These are phyloP conservation scores for Metacarcinus magister DNA, from an alignment of 2,888 invertebrate species.

Conservation along the genomic window DNA sequence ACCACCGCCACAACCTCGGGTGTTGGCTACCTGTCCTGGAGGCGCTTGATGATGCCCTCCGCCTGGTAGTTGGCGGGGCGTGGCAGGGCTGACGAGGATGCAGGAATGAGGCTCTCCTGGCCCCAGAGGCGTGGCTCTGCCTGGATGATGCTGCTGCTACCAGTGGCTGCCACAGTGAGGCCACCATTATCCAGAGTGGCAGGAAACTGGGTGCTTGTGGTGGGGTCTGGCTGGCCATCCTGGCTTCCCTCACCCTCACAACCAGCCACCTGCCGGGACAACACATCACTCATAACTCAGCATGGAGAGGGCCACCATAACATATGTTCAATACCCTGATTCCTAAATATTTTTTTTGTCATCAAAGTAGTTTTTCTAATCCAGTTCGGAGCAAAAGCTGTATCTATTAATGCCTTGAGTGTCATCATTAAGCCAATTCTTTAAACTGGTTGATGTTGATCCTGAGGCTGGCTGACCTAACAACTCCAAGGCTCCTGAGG, in stretches of 20 bases:
- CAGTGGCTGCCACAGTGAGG: background rate
- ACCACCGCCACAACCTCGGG: conserved; percentile 57
- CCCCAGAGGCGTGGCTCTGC: conserved; percentile 69
- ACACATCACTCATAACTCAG: background rate
- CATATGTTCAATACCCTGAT: background rate
- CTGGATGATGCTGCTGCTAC: background rate
- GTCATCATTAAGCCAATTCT: no score
- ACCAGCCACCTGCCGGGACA: conserved; percentile 63
- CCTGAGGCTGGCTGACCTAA: no score
- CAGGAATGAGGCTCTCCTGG: conserved; percentile 69
- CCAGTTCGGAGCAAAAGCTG: background rate
- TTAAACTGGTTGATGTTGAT: no score
- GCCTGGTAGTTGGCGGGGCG: conserved; percentile 83
- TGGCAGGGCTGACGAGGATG: conserved; percentile 77
- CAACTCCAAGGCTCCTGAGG: no score
- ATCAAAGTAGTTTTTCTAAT: background rate
- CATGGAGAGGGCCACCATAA: background rate
- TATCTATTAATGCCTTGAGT: no score
- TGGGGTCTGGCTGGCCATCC: conserved; percentile 37
- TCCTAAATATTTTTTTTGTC: background rate
- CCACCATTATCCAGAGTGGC: conserved; percentile 54
- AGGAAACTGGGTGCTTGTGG: conserved; percentile 41
- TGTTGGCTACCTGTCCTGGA: conserved; percentile 83
- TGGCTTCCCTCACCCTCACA: conserved; percentile 70
- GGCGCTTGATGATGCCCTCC: conserved; percentile 83